Base-by-base conservation (phyloP, 2,113 vertebrate species). In the Hassar affinis region DNA sequence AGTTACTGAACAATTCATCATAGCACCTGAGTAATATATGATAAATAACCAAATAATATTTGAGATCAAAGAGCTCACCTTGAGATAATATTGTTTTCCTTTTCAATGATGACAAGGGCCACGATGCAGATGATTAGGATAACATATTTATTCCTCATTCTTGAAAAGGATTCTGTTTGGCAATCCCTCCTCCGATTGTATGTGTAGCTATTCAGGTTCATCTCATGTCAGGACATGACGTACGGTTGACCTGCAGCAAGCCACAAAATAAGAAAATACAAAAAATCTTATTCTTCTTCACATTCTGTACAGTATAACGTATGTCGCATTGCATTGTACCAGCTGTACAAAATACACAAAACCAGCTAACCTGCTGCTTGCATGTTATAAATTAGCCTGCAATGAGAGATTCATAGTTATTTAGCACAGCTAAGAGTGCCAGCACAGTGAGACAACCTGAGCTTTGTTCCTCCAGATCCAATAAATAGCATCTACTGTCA, bases 1-100 rank as follows among this genome's bases (percentile, higher is more conserved):
- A 30, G n/a, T 18, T 20, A 30, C 47, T 20, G 15, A 75, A 33
- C 30, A 52, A 75, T 52, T 75, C 1, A 18, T 10, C 15, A 52
- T 9, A 52, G 9, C 20, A 52, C 27, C n/a, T 33, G 27, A 52
- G 25, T n/a, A n/a, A 49, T 27, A 49, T 72, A 52, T 52, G 47
- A 33, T 47, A 49, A 49, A 74, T 74, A 51, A n/a, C 12, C 1
- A 2, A 33, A 9, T 33, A 27, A 42, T 33, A 17, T 27, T 14
- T 45, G 3, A 4, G 47, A 30, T 56, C 33, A 61, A 80, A 80
- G n/a, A 49, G 38, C 94, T 94, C 94, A 99, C 97, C 96, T 97
- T 85, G 97, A 98, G 66, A 99, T 92, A 87, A 99, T 97, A 88
- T 97, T 98, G 92, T 96, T 98, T 92, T 99, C 97, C 91, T 98